Evolutionary conservation across 1,140 invertebrate species (phyloP).

Genomic region (Lepidostoma basale): DNA sequence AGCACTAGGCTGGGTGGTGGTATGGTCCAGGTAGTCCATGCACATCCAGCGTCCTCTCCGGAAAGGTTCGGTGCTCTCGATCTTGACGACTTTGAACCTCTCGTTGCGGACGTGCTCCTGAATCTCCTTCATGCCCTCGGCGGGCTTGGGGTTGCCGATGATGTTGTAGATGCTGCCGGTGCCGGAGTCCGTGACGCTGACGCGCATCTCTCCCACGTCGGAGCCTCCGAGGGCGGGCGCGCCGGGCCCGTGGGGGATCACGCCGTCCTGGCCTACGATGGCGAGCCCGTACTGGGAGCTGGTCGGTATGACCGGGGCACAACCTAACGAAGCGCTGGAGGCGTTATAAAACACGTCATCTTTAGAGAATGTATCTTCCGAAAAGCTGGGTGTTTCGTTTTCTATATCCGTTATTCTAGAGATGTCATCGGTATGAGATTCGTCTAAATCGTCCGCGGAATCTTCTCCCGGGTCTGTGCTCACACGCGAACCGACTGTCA

Average conservation of each 20-base stretch:
- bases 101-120: constrained; percentile 79
- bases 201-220: constrained; percentile 64
- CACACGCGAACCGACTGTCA: constrained; percentile 78
- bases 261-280: constrained; percentile 69
- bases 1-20: constrained; percentile 65
- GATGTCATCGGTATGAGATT: constrained; percentile 89
- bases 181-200: constrained; percentile 67
- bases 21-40: constrained; percentile 93
- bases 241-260: constrained; percentile 51
- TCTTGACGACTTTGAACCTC: constrained; percentile 95
- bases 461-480: constrained; percentile 89
- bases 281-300: constrained; percentile 83
- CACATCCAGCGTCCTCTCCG: constrained; percentile 93
- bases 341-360: constrained; percentile 82
- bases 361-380: constrained; percentile 82
- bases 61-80: constrained; percentile 93
- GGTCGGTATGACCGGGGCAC: constrained; percentile 81
- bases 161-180: constrained; percentile 69
- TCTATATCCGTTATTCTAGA: constrained; percentile 81
- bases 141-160: constrained; percentile 64
- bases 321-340: constrained; percentile 73
- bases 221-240: constrained; percentile 60
- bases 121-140: constrained; percentile 73
- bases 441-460: constrained; percentile 90
- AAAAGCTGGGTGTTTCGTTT: constrained; percentile 84